Conservation (phyloP, 2,888 invertebrate species). For the Hermodice carunculata region DNA sequence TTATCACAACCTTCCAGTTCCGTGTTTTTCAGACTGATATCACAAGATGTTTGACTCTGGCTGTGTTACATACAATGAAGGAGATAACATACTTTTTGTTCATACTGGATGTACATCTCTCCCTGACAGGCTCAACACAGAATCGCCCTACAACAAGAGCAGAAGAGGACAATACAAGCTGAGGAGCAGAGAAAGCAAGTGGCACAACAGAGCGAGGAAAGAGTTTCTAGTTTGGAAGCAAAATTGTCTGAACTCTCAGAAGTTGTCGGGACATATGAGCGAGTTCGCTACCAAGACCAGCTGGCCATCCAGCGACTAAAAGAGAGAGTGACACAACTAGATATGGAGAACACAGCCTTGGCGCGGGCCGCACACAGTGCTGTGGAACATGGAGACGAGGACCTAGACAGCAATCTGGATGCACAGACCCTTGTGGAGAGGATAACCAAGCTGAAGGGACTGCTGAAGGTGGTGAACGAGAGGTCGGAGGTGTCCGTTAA, state of each 20-base stretch:
- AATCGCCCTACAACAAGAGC: conserved; percentile 79
- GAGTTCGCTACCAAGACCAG: conserved; percentile 80
- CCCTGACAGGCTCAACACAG: conserved; percentile 74
- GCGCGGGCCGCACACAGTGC: conserved; percentile 53
- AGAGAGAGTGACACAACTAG: conserved; percentile 64
- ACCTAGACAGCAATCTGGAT: conserved; percentile 52
- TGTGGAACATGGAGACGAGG: conserved; percentile 31
- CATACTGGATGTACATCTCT: too few relatives aligned
- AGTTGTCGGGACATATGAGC: conserved; percentile 83
- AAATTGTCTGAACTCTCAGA: conserved; percentile 84
- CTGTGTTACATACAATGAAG: too few relatives aligned
- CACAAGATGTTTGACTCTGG: too few relatives aligned
- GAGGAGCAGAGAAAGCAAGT: conserved; percentile 80
- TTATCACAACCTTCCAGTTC: too few relatives aligned
- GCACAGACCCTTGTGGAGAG: conserved; percentile 74
- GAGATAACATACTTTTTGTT: too few relatives aligned
- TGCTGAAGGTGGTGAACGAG: conserved; percentile 75
- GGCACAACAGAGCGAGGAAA: conserved; percentile 80
- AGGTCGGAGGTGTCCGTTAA: conserved; percentile 75
- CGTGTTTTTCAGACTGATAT: too few relatives aligned
- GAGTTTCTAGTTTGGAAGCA: conserved; percentile 82
- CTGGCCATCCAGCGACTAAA: conserved; percentile 73
- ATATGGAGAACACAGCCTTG: conserved; percentile 68
- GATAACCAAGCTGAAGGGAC: conserved; percentile 77
- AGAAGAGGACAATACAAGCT: conserved; percentile 79